Evolutionary conservation across 2,113 vertebrate species (phyloP).

Genomic region (Sapajus apella): DNA sequence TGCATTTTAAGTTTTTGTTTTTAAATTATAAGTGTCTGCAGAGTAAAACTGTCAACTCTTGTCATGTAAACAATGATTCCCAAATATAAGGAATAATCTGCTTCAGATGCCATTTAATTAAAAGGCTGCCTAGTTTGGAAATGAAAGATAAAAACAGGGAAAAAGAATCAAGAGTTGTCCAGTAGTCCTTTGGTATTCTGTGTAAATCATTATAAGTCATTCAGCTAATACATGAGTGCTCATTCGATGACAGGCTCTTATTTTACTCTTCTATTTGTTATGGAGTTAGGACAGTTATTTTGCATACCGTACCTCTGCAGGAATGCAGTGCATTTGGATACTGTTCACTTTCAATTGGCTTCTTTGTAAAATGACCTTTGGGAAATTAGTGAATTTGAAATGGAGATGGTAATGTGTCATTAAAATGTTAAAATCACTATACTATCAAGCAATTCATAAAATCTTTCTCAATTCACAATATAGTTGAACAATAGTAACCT

Average conservation of each 20-base stretch:
- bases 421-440: neutral
- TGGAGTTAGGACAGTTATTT: neutral
- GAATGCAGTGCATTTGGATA: neutral
- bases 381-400: conserved; percentile 31
- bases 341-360: neutral
- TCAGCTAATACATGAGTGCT: neutral
- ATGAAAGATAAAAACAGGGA: neutral
- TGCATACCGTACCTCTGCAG: neutral
- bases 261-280: neutral
- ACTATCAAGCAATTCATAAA: neutral
- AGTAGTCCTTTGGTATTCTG: neutral
- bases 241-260: neutral
- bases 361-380: neutral
- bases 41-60: neutral
- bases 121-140: conserved; percentile 10
- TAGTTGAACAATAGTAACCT: neutral
- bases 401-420: neutral
- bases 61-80: neutral
- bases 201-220: neutral
- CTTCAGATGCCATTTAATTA: conserved; percentile 33
- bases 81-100: neutral
- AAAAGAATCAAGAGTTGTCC: neutral
- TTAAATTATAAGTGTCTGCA: conserved; percentile 1
- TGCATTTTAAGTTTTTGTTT: conserved; percentile 22
- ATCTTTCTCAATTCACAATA: neutral